phyloP scores from a whole-genome alignment of 2,888 invertebrate species.

The Troilus luridus region DNA sequence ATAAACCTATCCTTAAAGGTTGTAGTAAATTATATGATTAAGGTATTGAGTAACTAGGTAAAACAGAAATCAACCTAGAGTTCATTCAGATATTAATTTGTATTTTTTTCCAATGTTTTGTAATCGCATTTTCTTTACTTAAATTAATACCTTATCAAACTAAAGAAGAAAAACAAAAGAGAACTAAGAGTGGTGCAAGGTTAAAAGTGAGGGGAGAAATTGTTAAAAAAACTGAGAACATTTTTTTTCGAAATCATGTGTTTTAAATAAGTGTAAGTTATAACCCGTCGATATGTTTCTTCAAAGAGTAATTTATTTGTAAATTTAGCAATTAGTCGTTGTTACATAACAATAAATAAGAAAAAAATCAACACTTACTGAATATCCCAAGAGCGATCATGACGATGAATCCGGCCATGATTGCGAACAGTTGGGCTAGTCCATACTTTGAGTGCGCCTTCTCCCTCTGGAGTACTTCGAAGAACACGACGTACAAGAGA shows the following conservation, averaged over 20 bases:
- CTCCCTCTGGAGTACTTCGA: conserved; percentile 84
- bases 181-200: no score
- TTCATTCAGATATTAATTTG: no score
- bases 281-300: background rate
- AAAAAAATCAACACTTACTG: conserved; percentile 64
- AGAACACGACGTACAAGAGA: conserved; percentile 84
- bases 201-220: background rate
- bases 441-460: conserved; percentile 74
- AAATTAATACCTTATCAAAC: no score
- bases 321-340: background rate
- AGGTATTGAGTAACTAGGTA: no score
- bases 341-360: background rate
- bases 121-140: no score
- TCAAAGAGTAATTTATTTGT: background rate
- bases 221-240: background rate
- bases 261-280: background rate
- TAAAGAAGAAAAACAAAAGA: no score
- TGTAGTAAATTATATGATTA: no score
- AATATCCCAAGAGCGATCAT: conserved; percentile 71
- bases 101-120: no score
- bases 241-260: background rate
- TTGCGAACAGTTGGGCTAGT: conserved; percentile 73
- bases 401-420: conserved; percentile 73
- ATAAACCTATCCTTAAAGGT: no score
- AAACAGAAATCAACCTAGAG: no score